Percentiles rank a stretch among this genome's conserved stretches.
Conservation (phyloP, 2,113 vertebrate genomes). For the Corythornis madagascariensis region DNA sequence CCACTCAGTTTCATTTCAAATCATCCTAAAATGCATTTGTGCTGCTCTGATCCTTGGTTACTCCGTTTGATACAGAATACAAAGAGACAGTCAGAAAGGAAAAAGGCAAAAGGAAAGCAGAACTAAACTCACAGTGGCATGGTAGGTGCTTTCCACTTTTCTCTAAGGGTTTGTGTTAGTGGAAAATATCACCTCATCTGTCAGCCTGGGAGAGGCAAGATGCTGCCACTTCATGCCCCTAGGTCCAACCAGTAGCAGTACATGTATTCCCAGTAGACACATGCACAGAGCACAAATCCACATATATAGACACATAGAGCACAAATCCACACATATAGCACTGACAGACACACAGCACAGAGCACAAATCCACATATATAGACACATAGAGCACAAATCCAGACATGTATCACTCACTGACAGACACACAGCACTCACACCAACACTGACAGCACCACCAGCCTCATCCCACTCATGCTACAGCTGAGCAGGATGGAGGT, state of each 20-base stretch:
- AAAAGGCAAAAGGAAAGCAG: not conserved
- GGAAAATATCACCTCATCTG: not conserved
- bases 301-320: no score
- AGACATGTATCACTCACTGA: no score
- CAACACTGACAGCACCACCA: not conserved
- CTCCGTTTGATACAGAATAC: not conserved
- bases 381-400: not conserved
- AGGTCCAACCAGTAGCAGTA: not conserved
- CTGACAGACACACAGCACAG: no score
- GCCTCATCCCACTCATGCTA: not conserved
- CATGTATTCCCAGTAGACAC: not conserved
- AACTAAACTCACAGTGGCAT: not conserved
- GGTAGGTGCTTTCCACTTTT: not conserved
- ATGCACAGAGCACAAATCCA: no score
- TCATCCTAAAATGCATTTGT: conserved; percentile 20
- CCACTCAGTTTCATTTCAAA: conserved; percentile 1
- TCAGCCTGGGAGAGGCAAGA: not conserved
- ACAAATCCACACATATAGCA: not conserved
- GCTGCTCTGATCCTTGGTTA: not conserved
- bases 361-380: not conserved
- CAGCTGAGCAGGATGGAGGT: rapidly evolving
- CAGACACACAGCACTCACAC: not conserved
- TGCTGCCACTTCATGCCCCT: not conserved
- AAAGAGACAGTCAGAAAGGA: not conserved
- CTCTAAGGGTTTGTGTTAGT: not conserved